Base-by-base conservation (phyloP, 2,888 invertebrate genomes). In the Eulithis prunata region DNA sequence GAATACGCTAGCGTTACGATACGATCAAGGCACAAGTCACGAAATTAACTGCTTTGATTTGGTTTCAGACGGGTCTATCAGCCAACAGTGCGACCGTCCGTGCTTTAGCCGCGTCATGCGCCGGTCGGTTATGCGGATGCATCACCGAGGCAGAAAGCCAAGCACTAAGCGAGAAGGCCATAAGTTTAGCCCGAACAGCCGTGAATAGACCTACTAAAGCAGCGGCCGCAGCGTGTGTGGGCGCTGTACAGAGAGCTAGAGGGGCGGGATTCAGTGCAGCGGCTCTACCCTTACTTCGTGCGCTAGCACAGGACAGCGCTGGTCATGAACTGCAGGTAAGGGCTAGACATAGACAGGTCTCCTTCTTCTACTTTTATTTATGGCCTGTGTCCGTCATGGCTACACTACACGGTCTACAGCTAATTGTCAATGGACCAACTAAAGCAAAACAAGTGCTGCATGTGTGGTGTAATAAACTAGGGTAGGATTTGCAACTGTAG, bases 181-280 rank as follows among this genome's bases (percentile, higher is more conserved):
- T 88, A 7, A 78, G 80, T 1, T 73, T 90, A 4, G 90, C 91
- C 0, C 78, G 90, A 0, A 75, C 84, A 0, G 80, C 88, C 0
- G 80, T 79, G 6, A 81, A 78, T 47, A 76, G 80, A 49, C 75
- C 76, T 11, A 83, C 76, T 8, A 80, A 90, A 7, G 90, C 86
- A 7, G 91, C 88, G 52, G 93, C 91, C 52, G 91, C 90, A 7
- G 91, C 99, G 70, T 98, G 99, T 0, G 94, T 99, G n/a, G 99
- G 99, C 46, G 98, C 98, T 77, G 94, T 99, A 55, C 99, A 99
- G 91, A 95, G 98, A 43, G 99, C 99, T 78, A 96, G 99, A 0
- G 99, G 99, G 7, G 98, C 99, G 5, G 98, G 99, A 1, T 98
- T 98, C 2, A 98, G 98, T 71, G 99, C 99, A 81, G 97, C 98